Percentiles rank a stretch among this genome's conserved stretches.
These are phyloP conservation scores for Oncorhynchus kisutch DNA, from an alignment of 2,113 vertebrate genomes.

Conservation along the genomic window DNA sequence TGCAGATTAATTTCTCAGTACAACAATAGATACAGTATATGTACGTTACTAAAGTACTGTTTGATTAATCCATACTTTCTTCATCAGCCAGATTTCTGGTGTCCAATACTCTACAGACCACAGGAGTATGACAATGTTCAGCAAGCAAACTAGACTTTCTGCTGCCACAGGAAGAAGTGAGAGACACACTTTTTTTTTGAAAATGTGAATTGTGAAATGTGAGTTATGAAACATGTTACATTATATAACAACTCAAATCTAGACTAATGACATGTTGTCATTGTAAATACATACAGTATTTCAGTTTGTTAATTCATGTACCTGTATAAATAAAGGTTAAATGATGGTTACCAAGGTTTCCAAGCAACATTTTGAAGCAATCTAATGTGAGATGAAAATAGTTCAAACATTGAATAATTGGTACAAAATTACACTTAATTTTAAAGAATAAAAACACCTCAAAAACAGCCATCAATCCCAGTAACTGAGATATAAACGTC, in stretches of 20 bases:
- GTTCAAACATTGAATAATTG: not conserved
- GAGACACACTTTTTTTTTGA: not conserved
- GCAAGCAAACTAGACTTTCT: not conserved
- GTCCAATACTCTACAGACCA: conserved; percentile 63
- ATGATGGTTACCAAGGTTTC: not conserved
- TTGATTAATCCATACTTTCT: conserved; percentile 13
- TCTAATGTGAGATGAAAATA: not conserved
- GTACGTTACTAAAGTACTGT: not conserved
- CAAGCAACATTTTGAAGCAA: not conserved
- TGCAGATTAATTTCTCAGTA: too few species aligned
- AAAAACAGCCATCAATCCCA: not conserved
- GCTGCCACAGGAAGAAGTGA: too few species aligned
- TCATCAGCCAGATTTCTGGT: conserved; percentile 72
- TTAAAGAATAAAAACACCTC: too few species aligned
- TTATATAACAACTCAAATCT: too few species aligned
- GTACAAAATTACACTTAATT: not conserved
- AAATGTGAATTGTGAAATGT: too few species aligned
- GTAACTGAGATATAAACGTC: not conserved
- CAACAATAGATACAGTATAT: not conserved
- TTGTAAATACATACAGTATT: too few species aligned
- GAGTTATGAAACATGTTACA: too few species aligned
- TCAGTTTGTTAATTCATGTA: too few species aligned
- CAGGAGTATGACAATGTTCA: conserved; percentile 18
- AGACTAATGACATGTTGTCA: too few species aligned
- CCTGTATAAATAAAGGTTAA: not conserved